phyloP scores from a whole-genome alignment of 2,888 invertebrate genomes.

The Xestobium rufovillosum region DNA sequence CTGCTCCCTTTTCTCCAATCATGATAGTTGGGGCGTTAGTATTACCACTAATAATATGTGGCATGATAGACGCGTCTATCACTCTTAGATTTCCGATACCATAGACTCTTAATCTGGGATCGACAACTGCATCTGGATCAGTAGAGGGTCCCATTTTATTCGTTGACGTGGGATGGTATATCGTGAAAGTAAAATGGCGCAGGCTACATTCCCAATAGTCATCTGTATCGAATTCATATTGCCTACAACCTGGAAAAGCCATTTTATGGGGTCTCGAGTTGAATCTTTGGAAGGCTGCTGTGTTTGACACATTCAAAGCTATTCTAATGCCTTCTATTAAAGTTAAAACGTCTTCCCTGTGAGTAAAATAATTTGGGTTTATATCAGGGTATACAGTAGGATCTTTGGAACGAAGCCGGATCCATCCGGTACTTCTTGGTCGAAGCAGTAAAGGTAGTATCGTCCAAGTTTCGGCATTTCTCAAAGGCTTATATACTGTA shows the following conservation, averaged over 20 bases:
- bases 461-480: slow-evolving; percentile 75
- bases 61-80: slow-evolving; percentile 83
- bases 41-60: slow-evolving; percentile 80
- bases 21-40: slow-evolving; percentile 85
- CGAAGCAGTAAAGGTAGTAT: slow-evolving; percentile 73
- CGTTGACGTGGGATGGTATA: slow-evolving; percentile 79
- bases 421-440: slow-evolving; percentile 80
- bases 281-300: slow-evolving; percentile 72
- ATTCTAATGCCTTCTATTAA: slow-evolving; percentile 80
- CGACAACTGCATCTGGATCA: slow-evolving; percentile 73
- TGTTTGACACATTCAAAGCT: slow-evolving; percentile 70
- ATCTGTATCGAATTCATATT: slow-evolving; percentile 63
- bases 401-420: slow-evolving; percentile 73
- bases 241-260: slow-evolving; percentile 75
- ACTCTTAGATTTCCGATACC: slow-evolving; percentile 72
- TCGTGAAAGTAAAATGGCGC: slow-evolving; percentile 71
- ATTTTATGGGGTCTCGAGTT: slow-evolving; percentile 72
- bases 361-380: slow-evolving; percentile 87
- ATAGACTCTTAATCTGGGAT: slow-evolving; percentile 67
- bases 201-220: slow-evolving; percentile 83
- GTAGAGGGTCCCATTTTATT: slow-evolving; percentile 79
- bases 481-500: slow-evolving; percentile 75
- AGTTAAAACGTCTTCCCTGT: slow-evolving; percentile 70
- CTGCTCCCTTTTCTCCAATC: slow-evolving; percentile 85
- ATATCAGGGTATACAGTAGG: slow-evolving; percentile 78